Conservation (phyloP, 2,113 vertebrate species). For the Mormyrus lacerda region DNA sequence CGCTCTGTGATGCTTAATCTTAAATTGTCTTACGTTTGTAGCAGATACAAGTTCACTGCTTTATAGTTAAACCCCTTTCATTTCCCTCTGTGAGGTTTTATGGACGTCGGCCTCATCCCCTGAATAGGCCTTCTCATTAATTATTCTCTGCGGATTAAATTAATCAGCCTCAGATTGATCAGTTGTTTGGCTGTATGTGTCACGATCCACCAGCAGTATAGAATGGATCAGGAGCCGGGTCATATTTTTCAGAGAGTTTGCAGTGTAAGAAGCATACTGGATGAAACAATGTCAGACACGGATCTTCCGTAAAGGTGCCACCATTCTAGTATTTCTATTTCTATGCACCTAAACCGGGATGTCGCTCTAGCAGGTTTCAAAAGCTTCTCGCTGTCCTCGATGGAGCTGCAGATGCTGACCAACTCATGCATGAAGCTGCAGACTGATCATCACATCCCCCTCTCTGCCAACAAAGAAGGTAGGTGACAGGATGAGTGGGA, state of each 20-base stretch:
- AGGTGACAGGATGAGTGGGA: conserved; percentile 8
- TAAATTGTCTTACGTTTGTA: not conserved
- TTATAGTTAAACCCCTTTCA: not conserved
- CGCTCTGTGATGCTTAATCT: not conserved
- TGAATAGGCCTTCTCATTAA: not conserved
- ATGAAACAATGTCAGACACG: not conserved
- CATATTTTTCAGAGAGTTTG: not conserved
- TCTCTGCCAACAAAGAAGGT: conserved; percentile 93
- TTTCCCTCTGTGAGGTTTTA: not conserved
- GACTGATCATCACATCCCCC: conserved; percentile 88
- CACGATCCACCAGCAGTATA: not conserved
- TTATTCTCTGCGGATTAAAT: not conserved
- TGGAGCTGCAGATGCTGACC: conserved; percentile 96
- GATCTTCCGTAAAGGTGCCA: not conserved
- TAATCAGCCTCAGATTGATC: not conserved
- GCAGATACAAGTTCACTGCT: not conserved
- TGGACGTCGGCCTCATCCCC: not conserved
- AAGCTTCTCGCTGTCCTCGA: conserved; percentile 79
- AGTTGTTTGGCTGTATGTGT: not conserved
- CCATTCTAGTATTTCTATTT: conserved; percentile 11
- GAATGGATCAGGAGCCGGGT: not conserved
- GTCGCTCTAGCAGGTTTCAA: conserved; percentile 70
- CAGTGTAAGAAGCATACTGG: not conserved
- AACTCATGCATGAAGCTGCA: conserved; percentile 95
- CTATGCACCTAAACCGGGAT: not conserved